phyloP scores from a whole-genome alignment of 2,113 vertebrate species.

The Pseudorhombus dupliciocellatus region DNA sequence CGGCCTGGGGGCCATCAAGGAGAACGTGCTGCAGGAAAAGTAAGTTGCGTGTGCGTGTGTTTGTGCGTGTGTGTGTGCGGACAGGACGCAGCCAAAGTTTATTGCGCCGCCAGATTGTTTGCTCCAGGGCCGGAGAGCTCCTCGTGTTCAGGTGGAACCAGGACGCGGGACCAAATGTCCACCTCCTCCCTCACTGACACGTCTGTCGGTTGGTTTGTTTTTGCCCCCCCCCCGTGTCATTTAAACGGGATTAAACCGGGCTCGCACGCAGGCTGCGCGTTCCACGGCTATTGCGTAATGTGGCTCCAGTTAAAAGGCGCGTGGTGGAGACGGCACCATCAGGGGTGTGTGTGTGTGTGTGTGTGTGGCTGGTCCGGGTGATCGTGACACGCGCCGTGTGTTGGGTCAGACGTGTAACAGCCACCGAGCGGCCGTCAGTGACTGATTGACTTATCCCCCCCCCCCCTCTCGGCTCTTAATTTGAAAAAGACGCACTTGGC shows the following conservation, averaged over 20 bases:
- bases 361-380: not conserved
- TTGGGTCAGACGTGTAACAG: too few species aligned
- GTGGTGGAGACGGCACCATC: not conserved
- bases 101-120: constrained; percentile 4
- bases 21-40: constrained; percentile 84
- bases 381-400: not conserved
- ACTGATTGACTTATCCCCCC: not conserved
- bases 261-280: constrained; percentile 19
- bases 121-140: not conserved
- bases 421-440: not conserved
- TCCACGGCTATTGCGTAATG: constrained; percentile 53
- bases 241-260: constrained; percentile 38
- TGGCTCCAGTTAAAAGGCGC: constrained; percentile 21
- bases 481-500: constrained; percentile 1
- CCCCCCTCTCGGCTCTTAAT: not conserved
- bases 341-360: too few species aligned
- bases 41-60: constrained; percentile 70
- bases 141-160: not conserved
- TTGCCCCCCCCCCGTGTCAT: constrained; percentile 1
- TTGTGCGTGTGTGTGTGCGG: not conserved
- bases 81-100: constrained; percentile 28
- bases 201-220: not conserved
- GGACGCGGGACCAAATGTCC: not conserved
- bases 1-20: constrained; percentile 82
- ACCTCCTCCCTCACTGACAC: not conserved